Base-by-base conservation (phyloP, 2,797 vertebrate species). In the Novumbra hubbsi region DNA sequence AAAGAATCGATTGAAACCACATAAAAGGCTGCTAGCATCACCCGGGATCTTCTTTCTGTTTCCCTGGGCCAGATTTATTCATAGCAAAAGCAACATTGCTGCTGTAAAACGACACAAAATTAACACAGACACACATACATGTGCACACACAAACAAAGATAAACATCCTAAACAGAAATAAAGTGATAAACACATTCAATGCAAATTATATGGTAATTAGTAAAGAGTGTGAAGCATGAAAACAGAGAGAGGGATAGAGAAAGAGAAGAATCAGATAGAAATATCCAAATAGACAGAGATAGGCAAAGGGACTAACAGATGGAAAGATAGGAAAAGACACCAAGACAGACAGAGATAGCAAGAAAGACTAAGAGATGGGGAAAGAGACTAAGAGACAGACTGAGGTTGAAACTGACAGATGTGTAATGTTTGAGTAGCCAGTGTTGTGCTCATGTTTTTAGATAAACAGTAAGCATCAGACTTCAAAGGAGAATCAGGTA, bases 1-100 rank as follows among this genome's bases (percentile, higher is more conserved):
- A 73, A 81, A 84, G 84, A 86, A 88, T 73, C 80, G 83, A 88
- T 82, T 63, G 50, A 85, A 88, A 86, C 86, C 85, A 79, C 86
- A 89, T 79, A 78, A 85, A 85, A 81, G 81, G 79, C 85, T 69
- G 30, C 57, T 73, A 83, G 80, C 81, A 80, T 86, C 84, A 80
- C 75, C 85, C 77, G 65, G 50, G 38, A 57, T 63, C 11, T 24
- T 3, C n/a, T 24, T 24, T 65, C 60, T 68, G 48, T 74, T 86
- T 76, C 71, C 78, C 74, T 78, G 72, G 70, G 70, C 62, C 65
- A 68, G 76, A 67, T 83, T 75, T 71, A 78, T 81, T 78, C 84
- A 67, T 89, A 80, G 73, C 77, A 73, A 34, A 83, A 79, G 88
- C 84, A 60, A 60, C 21, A 12, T 3, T 24, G 21, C 55, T 21